phyloP scores from a whole-genome alignment of 1,140 invertebrate species.

The Pseudoatta argentina region DNA sequence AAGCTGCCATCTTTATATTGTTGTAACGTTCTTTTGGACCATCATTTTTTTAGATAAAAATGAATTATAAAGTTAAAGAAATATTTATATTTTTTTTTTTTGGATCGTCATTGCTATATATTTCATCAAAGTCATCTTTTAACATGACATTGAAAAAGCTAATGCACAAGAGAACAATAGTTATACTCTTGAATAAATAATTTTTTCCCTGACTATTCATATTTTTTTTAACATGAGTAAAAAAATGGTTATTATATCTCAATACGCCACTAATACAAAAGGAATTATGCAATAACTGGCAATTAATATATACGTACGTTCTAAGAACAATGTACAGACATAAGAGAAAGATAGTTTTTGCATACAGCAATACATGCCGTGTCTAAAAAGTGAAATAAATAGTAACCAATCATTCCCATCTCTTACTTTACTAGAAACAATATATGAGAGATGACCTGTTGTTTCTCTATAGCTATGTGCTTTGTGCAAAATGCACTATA shows the following conservation, averaged over 20 bases:
- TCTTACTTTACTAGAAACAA: not conserved
- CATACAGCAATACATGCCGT: not conserved
- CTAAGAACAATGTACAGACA: conserved; percentile 10
- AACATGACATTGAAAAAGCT: not conserved
- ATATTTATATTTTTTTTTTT: not conserved
- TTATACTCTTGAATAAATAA: not conserved
- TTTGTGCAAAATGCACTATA: not conserved
- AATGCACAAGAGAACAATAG: not conserved
- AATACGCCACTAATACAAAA: not conserved
- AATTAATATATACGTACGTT: not conserved
- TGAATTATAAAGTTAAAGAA: not conserved
- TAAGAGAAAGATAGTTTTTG: not conserved
- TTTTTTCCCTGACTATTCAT: not conserved
- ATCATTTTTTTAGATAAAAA: not conserved
- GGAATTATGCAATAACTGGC: not conserved
- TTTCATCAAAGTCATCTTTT: not conserved
- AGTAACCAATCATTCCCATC: not conserved
- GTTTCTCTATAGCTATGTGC: not conserved
- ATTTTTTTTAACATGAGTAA: not conserved
- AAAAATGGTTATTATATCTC: not conserved
- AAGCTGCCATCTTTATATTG: not conserved
- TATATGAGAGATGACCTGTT: not conserved
- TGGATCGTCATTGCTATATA: not conserved
- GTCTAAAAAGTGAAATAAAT: not conserved
- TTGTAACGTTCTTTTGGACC: not conserved